These are phyloP conservation scores for Pterostichus madidus DNA, from an alignment of 2,888 invertebrate species.

Conservation along the genomic window DNA sequence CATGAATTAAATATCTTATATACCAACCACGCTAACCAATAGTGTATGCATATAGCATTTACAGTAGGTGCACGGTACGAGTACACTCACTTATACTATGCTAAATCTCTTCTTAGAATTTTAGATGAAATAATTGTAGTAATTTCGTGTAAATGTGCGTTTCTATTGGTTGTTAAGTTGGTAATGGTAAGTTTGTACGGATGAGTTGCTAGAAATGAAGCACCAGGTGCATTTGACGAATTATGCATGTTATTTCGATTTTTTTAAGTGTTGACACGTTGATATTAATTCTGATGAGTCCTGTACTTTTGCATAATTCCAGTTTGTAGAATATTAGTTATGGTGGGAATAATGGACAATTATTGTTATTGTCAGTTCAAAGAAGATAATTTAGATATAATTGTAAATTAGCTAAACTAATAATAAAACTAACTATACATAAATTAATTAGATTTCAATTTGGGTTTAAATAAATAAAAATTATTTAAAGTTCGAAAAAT, in stretches of 20 bases:
- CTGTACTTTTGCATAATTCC: background rate
- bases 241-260: background rate
- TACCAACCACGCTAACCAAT: background rate
- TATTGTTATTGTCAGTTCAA: too few relatives aligned
- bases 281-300: background rate
- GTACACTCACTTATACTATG: background rate
- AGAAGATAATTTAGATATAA: background rate
- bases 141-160: background rate
- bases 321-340: too few relatives aligned
- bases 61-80: too few relatives aligned
- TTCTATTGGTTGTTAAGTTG: conserved; percentile 1
- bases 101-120: conserved; percentile 18
- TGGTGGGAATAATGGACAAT: too few relatives aligned
- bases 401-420: background rate
- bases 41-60: background rate
- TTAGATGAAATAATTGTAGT: background rate
- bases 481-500: too few relatives aligned
- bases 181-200: background rate
- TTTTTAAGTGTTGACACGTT: background rate
- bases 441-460: too few relatives aligned
- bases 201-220: background rate
- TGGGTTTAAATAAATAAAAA: too few relatives aligned
- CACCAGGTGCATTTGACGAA: background rate
- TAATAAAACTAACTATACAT: conserved; percentile 10
- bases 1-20: conserved; percentile 33